phyloP scores from a whole-genome alignment of 2,113 vertebrate genomes.

The Lycaon pictus region DNA sequence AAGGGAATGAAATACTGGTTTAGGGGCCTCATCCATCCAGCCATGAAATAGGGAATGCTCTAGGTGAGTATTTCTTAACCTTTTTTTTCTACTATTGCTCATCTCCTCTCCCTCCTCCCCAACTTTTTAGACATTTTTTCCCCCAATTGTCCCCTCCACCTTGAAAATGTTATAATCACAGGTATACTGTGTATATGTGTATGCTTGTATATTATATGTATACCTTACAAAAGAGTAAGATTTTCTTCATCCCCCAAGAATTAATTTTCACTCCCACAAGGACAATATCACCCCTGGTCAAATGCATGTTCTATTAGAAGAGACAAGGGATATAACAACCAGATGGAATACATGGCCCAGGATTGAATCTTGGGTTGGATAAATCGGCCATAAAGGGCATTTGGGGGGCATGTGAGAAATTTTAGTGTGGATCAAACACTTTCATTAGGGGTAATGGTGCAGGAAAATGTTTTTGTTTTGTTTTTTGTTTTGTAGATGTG shows the following conservation, averaged over 20 bases:
- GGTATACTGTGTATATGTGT: background rate
- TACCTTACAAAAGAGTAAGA: background rate
- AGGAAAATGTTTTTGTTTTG: background rate
- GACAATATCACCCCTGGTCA: background rate
- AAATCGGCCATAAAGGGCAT: background rate
- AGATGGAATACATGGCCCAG: background rate
- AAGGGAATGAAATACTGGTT: background rate
- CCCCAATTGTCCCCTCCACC: background rate
- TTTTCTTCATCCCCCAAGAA: background rate
- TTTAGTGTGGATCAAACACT: conserved; percentile 29
- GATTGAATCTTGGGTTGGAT: background rate
- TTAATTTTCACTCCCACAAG: background rate
- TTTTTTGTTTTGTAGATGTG: background rate
- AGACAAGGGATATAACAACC: background rate
- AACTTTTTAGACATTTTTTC: background rate
- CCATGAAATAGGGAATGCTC: background rate
- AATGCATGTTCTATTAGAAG: conserved; percentile 7
- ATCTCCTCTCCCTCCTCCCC: background rate
- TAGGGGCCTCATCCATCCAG: background rate
- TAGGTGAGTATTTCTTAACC: background rate
- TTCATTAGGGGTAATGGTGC: background rate
- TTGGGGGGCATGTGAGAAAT: background rate
- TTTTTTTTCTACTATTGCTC: background rate
- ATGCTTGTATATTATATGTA: background rate
- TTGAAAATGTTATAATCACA: background rate